Evolutionary conservation across 2,888 invertebrate species (phyloP).

Genomic region (Argynnis bischoffii): DNA sequence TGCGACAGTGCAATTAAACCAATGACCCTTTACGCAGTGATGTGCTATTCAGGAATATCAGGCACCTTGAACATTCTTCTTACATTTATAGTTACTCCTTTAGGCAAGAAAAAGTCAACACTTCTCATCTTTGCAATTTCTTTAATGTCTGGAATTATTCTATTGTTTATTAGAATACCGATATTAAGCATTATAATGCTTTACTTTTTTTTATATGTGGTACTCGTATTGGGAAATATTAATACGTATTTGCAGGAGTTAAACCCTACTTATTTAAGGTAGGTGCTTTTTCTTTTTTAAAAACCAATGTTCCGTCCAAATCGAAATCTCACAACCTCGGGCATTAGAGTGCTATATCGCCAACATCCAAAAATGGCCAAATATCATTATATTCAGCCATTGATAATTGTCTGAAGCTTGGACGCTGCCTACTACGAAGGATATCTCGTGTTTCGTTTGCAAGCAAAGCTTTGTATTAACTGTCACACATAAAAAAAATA

Average conservation of each 20-base stretch:
- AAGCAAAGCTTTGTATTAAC: no score
- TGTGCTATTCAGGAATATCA: constrained; percentile 59
- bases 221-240: constrained; percentile 63
- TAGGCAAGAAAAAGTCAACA: constrained; percentile 61
- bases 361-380: no score
- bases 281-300: constrained; percentile 15
- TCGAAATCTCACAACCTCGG: no score
- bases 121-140: constrained; percentile 54
- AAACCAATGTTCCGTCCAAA: no score
- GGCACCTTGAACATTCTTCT: constrained; percentile 54
- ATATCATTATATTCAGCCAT: no score
- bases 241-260: constrained; percentile 69
- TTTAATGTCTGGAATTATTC: constrained; percentile 50
- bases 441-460: no score
- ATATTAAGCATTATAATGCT: constrained; percentile 62
- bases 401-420: no score
- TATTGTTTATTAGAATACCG: constrained; percentile 59
- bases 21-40: constrained; percentile 63
- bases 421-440: no score
- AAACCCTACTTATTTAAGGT: constrained; percentile 72
- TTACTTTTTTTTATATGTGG: constrained; percentile 62
- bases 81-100: constrained; percentile 57
- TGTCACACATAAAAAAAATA: no score
- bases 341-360: no score
- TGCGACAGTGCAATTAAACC: constrained; percentile 59